A percentile compares a stretch with the other conserved stretches of the same genome.
These are phyloP conservation scores for Numida meleagris DNA, from an alignment of 2,113 vertebrate species.

Conservation along the genomic window DNA sequence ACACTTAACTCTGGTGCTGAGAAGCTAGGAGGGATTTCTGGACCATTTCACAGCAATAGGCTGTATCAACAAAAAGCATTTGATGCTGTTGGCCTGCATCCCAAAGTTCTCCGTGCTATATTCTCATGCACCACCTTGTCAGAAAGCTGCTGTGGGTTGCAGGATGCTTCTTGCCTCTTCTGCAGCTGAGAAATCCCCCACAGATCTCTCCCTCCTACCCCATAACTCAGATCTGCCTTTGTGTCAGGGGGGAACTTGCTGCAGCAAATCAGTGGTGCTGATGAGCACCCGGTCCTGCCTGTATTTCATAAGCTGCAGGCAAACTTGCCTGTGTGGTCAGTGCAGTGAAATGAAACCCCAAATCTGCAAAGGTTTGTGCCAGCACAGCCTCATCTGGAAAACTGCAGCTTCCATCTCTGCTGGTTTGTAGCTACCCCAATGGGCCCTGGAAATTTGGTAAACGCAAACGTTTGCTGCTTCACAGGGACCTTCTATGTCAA, in stretches of 20 bases:
- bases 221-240: neutral
- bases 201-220: neutral
- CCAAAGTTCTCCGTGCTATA: neutral
- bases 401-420: neutral
- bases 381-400: neutral
- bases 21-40: slow-evolving; percentile 52
- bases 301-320: fast-evolving
- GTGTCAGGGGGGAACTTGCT: fast-evolving
- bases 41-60: slow-evolving; percentile 60
- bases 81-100: slow-evolving; percentile 33
- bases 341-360: fast-evolving
- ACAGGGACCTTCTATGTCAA: neutral
- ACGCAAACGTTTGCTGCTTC: neutral
- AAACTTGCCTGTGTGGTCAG: neutral
- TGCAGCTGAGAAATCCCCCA: neutral
- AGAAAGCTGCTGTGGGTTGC: neutral
- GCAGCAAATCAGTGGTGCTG: fast-evolving
- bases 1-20: neutral
- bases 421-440: fast-evolving
- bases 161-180: neutral
- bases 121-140: neutral
- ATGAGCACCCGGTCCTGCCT: fast-evolving
- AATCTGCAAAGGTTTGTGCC: neutral
- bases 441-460: neutral
- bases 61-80: slow-evolving; percentile 15